Base-by-base conservation (phyloP, 2,113 vertebrate species). In the Myrmecophaga tridactyla region DNA sequence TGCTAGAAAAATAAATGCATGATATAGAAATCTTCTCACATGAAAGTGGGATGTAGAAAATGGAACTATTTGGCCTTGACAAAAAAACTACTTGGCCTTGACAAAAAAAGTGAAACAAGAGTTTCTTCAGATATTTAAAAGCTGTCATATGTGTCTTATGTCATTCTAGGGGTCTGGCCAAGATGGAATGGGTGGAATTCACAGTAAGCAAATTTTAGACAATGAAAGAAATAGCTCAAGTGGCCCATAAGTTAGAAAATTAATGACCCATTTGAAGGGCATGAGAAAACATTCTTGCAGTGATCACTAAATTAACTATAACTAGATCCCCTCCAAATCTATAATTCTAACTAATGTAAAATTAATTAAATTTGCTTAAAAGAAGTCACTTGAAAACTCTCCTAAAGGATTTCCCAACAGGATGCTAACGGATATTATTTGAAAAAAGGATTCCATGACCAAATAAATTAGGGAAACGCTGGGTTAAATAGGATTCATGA, bases 281-380 rank as follows among this genome's bases (percentile, higher is more conserved):
- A 34, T 81, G 63, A 95, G 63, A 96, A 95, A 92, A 83, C 65
- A 63, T 14, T 60, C 25, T 51, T 80, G 12, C 34, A 80, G 31
- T 60, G 72, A 87, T 51, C 85, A 89, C 29, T 58, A 84, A 67
- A 95, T 92, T 56, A 92, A 80, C 88, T 92, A 92, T 51, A 51
- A 51, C 48, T 51, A 18, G 84, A 48, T 51, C 58, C 56, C 34
- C 34, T 76, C 51, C 83, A 94, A 85, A 88, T 86, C 39, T 34
- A 36, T 46, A 53, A 84, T 60, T 89, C 13, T 1, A 93, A 92
- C 70, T 80, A 81, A 94, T 3, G 70, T 10, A 83, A 92, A 94
- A 90, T 92, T 89, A 82, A 92, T 58, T 60, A 75, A 11, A 72
- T 80, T n/a, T 84, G 39, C 43, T 81, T 87, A 63, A 80, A 95